Percentiles rank a stretch among this genome's conserved stretches.
Conservation (phyloP, 2,888 invertebrate genomes). For the Diaprepes abbreviatus region DNA sequence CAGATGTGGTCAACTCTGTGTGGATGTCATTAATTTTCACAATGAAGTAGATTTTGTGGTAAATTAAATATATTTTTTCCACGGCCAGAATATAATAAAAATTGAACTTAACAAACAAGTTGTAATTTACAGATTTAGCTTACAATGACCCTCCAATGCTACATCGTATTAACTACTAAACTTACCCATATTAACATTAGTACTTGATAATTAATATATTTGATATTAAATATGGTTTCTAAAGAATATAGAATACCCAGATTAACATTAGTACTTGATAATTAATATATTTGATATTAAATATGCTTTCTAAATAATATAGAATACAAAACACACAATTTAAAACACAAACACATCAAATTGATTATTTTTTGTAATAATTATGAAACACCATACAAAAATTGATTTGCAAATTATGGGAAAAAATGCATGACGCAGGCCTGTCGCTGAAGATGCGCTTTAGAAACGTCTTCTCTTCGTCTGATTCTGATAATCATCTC, state of each 20-base stretch:
- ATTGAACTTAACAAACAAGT: no score
- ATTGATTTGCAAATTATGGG: background rate
- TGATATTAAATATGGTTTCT: background rate
- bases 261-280: background rate
- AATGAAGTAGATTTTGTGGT: no score
- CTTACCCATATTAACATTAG: background rate
- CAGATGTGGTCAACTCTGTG: no score
- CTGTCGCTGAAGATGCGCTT: constrained; percentile 12
- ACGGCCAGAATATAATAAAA: no score
- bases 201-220: background rate
- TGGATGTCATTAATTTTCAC: no score
- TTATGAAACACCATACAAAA: background rate
- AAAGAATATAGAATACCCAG: background rate
- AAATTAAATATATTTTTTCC: no score
- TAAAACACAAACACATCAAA: background rate
- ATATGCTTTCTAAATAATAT: background rate
- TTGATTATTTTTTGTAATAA: no score
- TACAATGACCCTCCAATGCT: no score
- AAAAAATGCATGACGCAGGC: background rate
- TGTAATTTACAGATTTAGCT: no score
- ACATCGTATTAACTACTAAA: no score
- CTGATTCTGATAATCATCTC: constrained; percentile 56
- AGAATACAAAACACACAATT: background rate
- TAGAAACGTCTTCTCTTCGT: constrained; percentile 58
- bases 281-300: background rate